phyloP scores from a whole-genome alignment of 2,797 vertebrate genomes.

The Mareca strepera region DNA sequence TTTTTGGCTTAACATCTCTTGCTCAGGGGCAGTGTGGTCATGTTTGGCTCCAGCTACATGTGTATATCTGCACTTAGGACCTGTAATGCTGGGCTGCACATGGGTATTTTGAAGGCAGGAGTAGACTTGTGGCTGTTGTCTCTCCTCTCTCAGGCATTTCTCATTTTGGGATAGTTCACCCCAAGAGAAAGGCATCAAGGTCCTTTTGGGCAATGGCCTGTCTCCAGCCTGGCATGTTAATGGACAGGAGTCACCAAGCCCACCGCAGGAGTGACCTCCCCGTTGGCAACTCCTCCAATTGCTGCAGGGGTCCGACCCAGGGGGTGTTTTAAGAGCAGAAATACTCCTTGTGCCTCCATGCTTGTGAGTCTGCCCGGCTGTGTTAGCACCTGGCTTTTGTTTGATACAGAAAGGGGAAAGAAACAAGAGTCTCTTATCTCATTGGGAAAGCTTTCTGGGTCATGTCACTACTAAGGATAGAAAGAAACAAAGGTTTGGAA shows the following conservation, averaged over 20 bases:
- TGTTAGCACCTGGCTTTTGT: background rate
- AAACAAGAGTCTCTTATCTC: background rate
- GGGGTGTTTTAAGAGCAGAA: background rate
- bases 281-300: background rate
- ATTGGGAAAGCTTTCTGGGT: background rate
- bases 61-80: background rate
- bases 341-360: background rate
- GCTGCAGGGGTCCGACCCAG: accelerated
- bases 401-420: background rate
- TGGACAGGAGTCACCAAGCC: background rate
- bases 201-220: background rate
- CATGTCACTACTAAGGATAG: background rate
- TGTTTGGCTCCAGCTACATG: background rate
- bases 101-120: background rate
- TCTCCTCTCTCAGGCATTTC: background rate
- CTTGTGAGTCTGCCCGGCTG: background rate
- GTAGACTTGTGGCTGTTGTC: accelerated
- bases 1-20: background rate
- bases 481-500: background rate
- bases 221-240: background rate
- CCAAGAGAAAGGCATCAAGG: background rate
- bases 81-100: accelerated
- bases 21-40: background rate
- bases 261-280: accelerated
- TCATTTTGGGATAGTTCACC: background rate